Evolutionary conservation across 2,888 invertebrate species (phyloP).

Genomic region (Molorchus minor): DNA sequence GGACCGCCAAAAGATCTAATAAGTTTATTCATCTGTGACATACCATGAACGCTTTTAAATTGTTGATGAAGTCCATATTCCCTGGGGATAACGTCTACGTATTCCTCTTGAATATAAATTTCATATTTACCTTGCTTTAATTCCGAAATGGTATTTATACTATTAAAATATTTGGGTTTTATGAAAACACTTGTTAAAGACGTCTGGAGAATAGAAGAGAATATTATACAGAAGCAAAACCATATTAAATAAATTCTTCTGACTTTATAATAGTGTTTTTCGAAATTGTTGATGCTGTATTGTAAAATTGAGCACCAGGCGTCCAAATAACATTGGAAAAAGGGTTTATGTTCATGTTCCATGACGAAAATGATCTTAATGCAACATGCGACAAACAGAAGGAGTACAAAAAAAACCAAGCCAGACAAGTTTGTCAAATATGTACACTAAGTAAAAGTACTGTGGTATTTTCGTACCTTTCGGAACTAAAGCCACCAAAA

Average conservation of each 20-base stretch:
- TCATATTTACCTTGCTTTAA: not conserved
- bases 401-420: not conserved
- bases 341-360: not conserved
- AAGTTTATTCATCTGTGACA: not conserved
- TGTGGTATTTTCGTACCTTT: slow-evolving; percentile 13
- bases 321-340: not conserved
- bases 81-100: not conserved
- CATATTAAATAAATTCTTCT: slow-evolving; percentile 15
- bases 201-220: slow-evolving; percentile 4
- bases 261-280: slow-evolving; percentile 8
- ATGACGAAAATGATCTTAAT: not conserved
- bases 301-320: not conserved
- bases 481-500: slow-evolving; percentile 26
- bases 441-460: slow-evolving; percentile 17
- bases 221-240: slow-evolving; percentile 13
- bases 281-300: not conserved
- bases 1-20: not conserved
- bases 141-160: slow-evolving; percentile 7
- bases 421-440: slow-evolving; percentile 5
- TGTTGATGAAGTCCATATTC: not conserved
- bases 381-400: not conserved
- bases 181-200: slow-evolving; percentile 16
- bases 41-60: not conserved
- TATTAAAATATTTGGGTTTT: slow-evolving; percentile 5
- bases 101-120: not conserved